A percentile compares a stretch with the other conserved stretches of the same genome.
phyloP scores from a whole-genome alignment of 2,113 vertebrate species.

The Zosterops japonicus region DNA sequence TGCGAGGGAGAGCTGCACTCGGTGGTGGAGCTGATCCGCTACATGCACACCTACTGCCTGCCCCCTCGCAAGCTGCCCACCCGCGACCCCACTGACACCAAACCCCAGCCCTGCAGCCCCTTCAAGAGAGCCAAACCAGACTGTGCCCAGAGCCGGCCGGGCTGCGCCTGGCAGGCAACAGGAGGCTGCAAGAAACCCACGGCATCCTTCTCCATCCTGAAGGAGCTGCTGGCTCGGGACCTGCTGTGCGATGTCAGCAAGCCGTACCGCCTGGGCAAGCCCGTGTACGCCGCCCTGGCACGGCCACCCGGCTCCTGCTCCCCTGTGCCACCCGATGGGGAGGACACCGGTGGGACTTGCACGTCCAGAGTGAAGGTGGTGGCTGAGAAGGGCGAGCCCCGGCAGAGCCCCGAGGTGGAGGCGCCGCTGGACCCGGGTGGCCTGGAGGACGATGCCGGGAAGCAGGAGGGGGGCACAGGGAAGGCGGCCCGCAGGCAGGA shows the following conservation, averaged over 20 bases:
- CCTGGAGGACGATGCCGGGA: slow-evolving; percentile 34
- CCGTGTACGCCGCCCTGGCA: slow-evolving; percentile 81
- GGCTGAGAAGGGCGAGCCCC: slow-evolving; percentile 12
- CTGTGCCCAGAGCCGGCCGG: slow-evolving; percentile 24
- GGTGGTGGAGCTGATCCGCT: slow-evolving; percentile 91
- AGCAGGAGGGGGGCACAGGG: neutral
- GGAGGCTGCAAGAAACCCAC: slow-evolving; percentile 32
- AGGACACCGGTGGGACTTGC: neutral
- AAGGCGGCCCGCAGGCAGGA: slow-evolving; percentile 67
- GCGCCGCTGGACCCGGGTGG: neutral
- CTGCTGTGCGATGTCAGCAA: slow-evolving; percentile 90
- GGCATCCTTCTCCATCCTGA: slow-evolving; percentile 83
- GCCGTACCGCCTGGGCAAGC: slow-evolving; percentile 91
- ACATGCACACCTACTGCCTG: slow-evolving; percentile 99
- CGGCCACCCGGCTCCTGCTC: neutral
- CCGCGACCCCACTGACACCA: slow-evolving; percentile 51
- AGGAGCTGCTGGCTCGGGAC: slow-evolving; percentile 88
- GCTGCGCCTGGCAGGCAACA: neutral
- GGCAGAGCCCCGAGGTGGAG: slow-evolving; percentile 34
- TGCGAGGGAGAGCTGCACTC: slow-evolving; percentile 84
- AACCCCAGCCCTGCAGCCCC: slow-evolving; percentile 71
- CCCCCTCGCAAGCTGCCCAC: slow-evolving; percentile 84
- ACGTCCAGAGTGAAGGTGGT: neutral
- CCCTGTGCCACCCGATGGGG: neutral
- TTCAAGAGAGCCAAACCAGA: slow-evolving; percentile 68